Percentiles rank a stretch among this genome's conserved stretches.
Evolutionary conservation across 2,797 vertebrate genomes (phyloP).

Genomic region (Tolypeutes matacus): DNA sequence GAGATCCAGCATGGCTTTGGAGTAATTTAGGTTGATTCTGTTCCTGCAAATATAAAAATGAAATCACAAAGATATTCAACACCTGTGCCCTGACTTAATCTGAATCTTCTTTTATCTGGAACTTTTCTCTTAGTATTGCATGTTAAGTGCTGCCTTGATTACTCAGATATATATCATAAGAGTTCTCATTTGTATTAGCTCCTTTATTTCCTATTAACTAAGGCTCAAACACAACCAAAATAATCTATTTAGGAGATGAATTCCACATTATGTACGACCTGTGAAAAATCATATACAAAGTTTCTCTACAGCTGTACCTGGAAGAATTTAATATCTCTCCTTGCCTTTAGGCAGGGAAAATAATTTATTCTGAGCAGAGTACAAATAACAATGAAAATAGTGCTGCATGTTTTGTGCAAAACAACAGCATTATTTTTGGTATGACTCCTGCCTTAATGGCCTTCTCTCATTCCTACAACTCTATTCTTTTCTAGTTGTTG

Average conservation of each 20-base stretch:
- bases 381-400: background rate
- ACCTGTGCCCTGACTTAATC: background rate
- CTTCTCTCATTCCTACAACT: background rate
- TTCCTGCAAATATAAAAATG: background rate
- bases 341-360: background rate
- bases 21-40: background rate
- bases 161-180: background rate
- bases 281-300: background rate
- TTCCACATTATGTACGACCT: background rate
- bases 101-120: background rate
- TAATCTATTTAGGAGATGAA: background rate
- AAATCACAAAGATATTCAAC: background rate
- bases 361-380: background rate
- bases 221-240: background rate
- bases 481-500: background rate
- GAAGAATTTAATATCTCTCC: background rate
- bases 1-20: background rate
- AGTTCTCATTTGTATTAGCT: background rate
- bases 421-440: background rate
- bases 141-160: background rate
- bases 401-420: background rate
- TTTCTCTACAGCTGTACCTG: background rate
- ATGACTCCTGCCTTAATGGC: background rate
- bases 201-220: background rate
- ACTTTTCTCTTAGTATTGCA: background rate